Conservation (phyloP, 2,113 vertebrate species). For the Acinonyx jubatus region DNA sequence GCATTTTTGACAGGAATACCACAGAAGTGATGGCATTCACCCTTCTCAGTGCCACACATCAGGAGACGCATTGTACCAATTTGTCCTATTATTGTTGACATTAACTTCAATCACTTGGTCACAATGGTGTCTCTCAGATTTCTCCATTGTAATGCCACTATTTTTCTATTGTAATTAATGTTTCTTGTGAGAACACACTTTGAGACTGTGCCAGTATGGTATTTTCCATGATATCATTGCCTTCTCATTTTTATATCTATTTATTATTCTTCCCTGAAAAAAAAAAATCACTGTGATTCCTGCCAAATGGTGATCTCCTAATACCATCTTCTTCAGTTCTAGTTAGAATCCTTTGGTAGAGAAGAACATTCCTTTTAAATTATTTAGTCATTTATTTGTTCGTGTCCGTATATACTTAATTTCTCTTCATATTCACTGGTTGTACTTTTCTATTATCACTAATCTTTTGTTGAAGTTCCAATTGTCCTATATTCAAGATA, state of each 20-base stretch:
- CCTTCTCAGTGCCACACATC: not conserved
- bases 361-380: not conserved
- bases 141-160: not conserved
- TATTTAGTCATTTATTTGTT: not conserved
- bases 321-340: not conserved
- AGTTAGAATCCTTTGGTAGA: not conserved
- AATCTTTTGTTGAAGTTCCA: not conserved
- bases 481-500: not conserved
- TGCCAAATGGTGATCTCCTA: not conserved
- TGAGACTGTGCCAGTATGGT: not conserved
- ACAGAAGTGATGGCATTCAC: not conserved
- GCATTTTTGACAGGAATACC: not conserved
- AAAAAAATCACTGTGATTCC: not conserved
- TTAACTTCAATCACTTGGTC: not conserved
- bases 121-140: not conserved
- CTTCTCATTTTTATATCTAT: not conserved
- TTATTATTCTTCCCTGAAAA: not conserved
- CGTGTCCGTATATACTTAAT: not conserved
- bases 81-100: not conserved
- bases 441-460: not conserved
- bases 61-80: not conserved
- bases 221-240: not conserved
- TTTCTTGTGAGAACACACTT: not conserved
- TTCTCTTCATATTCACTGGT: not conserved
- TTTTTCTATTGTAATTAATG: not conserved